A percentile compares a stretch with the other conserved stretches of the same genome.
phyloP scores from a whole-genome alignment of 2,113 vertebrate genomes.

The Sula dactylatra region DNA sequence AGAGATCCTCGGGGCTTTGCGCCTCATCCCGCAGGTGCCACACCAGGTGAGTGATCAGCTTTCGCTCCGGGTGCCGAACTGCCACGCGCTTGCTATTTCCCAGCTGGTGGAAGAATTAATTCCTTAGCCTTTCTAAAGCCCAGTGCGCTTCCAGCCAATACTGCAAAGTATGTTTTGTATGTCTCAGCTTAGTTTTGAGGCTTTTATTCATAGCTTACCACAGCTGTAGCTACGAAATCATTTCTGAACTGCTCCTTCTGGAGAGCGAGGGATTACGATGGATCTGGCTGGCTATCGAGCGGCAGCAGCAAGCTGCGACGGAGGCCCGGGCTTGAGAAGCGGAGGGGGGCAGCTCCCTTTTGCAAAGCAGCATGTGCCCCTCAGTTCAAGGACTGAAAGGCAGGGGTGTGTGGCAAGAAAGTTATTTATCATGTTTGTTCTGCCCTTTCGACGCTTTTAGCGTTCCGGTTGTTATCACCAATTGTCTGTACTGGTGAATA shows the following conservation, averaged over 20 bases:
- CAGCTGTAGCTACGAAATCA: neutral
- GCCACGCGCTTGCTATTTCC: neutral
- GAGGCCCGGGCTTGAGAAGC: neutral
- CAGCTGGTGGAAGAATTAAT: neutral
- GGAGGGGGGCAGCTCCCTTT: neutral
- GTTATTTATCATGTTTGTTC: neutral
- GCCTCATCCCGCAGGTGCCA: neutral
- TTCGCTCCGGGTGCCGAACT: fast-evolving
- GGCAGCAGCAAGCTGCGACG: neutral
- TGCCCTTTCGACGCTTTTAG: neutral
- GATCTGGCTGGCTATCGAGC: neutral
- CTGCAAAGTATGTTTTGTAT: neutral
- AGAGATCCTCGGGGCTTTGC: neutral
- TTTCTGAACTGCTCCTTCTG: neutral
- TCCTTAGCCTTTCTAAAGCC: neutral
- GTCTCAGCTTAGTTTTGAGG: neutral
- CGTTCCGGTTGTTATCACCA: neutral
- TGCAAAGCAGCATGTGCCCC: neutral
- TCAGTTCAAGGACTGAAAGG: neutral
- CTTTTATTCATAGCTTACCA: neutral
- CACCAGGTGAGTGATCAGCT: neutral
- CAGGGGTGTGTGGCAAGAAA: neutral
- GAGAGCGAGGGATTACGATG: neutral
- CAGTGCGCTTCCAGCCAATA: neutral
- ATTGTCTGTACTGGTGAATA: neutral